Conservation (phyloP, 2,888 invertebrate genomes). For the Cactoblastis cactorum region DNA sequence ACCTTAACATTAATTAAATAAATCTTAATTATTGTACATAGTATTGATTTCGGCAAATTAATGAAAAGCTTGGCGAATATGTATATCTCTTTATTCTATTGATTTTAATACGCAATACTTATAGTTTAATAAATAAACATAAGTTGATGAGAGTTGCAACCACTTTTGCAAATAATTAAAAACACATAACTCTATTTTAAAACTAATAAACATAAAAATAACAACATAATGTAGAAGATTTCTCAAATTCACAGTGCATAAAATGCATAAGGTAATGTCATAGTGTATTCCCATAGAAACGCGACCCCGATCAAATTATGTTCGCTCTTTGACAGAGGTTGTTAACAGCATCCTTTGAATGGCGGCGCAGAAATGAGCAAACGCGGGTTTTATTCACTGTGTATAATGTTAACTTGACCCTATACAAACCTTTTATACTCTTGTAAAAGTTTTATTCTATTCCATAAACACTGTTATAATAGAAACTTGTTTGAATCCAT, state of each 20-base stretch:
- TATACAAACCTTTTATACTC: conserved; percentile 60
- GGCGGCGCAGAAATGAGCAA: conserved; percentile 73
- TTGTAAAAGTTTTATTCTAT: conserved; percentile 60
- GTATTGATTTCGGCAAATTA: too few relatives aligned
- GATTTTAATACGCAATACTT: too few relatives aligned
- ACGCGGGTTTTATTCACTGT: conserved; percentile 66
- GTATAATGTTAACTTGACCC: conserved; percentile 73
- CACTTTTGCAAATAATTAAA: too few relatives aligned
- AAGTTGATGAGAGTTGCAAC: too few relatives aligned
- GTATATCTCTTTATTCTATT: too few relatives aligned
- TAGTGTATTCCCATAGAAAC: conserved; percentile 71
- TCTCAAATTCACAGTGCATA: conserved; percentile 10
- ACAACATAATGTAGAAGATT: neutral
- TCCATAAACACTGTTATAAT: conserved; percentile 53
- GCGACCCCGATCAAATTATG: conserved; percentile 76
- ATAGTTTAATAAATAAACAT: too few relatives aligned
- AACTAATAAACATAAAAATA: neutral
- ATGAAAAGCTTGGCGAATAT: too few relatives aligned
- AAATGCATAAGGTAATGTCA: conserved; percentile 26
- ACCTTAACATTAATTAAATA: neutral
- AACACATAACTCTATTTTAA: too few relatives aligned
- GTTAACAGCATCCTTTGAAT: conserved; percentile 78
- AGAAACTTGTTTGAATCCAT: conserved; percentile 52
- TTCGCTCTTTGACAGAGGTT: conserved; percentile 74
- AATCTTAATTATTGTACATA: neutral